A percentile compares a stretch with the other conserved stretches of the same genome.
phyloP scores from a whole-genome alignment of 1,140 invertebrate species.

The Catajapyx aquilonaris region DNA sequence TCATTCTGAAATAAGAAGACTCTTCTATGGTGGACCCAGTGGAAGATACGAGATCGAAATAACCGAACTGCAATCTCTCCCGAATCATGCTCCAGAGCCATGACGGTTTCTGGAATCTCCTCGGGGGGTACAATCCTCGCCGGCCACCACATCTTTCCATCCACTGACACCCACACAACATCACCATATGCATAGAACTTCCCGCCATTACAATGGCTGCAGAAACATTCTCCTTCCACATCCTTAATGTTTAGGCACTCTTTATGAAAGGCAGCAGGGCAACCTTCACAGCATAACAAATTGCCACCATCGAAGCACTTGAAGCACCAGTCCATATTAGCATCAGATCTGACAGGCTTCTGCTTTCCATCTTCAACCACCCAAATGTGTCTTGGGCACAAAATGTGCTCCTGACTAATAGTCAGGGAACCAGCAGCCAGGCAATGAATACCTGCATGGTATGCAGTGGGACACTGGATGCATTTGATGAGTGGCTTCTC shows the following conservation, averaged over 20 bases:
- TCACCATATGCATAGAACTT: constrained; percentile 73
- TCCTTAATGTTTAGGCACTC: constrained; percentile 56
- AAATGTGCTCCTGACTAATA: no score
- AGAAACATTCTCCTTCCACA: constrained; percentile 50
- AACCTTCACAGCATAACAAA: constrained; percentile 80
- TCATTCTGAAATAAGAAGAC: constrained; percentile 76
- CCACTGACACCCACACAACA: constrained; percentile 83
- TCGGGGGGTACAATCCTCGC: constrained; percentile 64
- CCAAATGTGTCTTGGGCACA: no score
- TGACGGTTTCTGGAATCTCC: constrained; percentile 63
- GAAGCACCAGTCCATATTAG: no score
- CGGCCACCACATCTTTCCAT: constrained; percentile 82
- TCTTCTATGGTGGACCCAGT: constrained; percentile 63
- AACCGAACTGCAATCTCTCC: constrained; percentile 86
- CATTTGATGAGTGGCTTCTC: no score
- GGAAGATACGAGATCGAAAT: constrained; percentile 79
- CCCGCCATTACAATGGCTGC: constrained; percentile 73
- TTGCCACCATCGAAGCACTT: no score
- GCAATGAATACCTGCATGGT: no score
- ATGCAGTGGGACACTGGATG: no score
- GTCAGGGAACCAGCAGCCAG: no score
- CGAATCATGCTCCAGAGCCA: constrained; percentile 38
- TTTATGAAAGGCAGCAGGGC: constrained; percentile 73
- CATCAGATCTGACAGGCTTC: no score
- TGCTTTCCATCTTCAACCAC: no score